Percentiles rank a stretch among this genome's conserved stretches.
Evolutionary conservation across 1,140 invertebrate species (phyloP).

Genomic region (Aphis gossypii): DNA sequence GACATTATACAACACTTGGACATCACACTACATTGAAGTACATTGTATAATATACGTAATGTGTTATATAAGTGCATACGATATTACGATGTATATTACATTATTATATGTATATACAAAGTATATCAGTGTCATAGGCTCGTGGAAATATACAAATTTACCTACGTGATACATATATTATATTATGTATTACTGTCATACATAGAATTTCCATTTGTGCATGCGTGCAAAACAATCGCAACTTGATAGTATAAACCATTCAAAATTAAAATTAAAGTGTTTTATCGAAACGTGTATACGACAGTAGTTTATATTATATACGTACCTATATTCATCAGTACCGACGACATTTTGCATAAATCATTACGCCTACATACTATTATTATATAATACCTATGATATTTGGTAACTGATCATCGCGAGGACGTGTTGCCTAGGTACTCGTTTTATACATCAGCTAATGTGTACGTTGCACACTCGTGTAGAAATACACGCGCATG

Average conservation of each 20-base stretch:
- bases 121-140: no score
- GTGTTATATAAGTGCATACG: no score
- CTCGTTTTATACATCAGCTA: not conserved
- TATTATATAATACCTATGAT: not conserved
- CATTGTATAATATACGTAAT: no score
- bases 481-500: not conserved
- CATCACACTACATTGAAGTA: no score
- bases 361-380: not conserved
- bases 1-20: no score
- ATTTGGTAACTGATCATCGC: not conserved
- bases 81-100: no score
- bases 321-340: not conserved
- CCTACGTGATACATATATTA: not conserved
- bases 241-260: not conserved
- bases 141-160: no score
- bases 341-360: not conserved
- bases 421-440: not conserved
- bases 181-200: not conserved
- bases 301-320: not conserved
- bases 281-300: not conserved
- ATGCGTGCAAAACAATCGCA: not conserved
- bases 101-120: no score
- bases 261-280: not conserved
- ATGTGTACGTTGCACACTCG: not conserved
- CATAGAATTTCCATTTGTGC: not conserved